Conservation (phyloP, 2,113 vertebrate genomes). For the Thamnophis sirtalis region DNA sequence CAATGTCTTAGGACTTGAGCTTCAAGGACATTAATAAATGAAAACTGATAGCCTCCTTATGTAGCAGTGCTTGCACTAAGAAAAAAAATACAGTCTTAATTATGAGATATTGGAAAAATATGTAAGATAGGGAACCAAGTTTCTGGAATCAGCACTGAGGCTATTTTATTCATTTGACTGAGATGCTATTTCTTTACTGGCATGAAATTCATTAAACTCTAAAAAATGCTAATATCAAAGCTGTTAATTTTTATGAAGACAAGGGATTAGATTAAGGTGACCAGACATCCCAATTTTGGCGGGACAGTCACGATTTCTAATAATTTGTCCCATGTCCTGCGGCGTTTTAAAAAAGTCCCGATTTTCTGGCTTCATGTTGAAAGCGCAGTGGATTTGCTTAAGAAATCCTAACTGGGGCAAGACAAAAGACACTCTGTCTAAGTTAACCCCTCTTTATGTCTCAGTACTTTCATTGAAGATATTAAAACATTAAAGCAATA, state of each 20-base stretch:
- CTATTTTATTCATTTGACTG: slow-evolving; percentile 2
- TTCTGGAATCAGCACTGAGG: slow-evolving; percentile 2
- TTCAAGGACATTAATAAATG: neutral
- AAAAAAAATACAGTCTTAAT: neutral
- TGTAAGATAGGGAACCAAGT: neutral
- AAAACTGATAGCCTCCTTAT: neutral
- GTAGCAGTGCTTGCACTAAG: neutral
- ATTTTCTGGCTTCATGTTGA: too few relatives aligned
- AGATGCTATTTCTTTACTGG: slow-evolving; percentile 12
- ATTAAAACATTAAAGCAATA: too few relatives aligned
- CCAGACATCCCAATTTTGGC: too few relatives aligned
- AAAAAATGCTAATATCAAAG: slow-evolving; percentile 52
- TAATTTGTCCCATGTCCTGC: too few relatives aligned
- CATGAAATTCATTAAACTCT: slow-evolving; percentile 50
- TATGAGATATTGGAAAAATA: neutral
- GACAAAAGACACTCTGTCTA: too few relatives aligned
- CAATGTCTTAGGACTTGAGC: neutral
- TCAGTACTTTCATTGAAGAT: too few relatives aligned
- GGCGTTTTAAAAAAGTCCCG: too few relatives aligned
- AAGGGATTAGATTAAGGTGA: slow-evolving; percentile 59
- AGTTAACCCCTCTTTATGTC: too few relatives aligned
- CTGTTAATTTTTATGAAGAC: slow-evolving; percentile 52
- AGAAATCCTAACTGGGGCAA: too few relatives aligned
- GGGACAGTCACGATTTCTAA: too few relatives aligned
- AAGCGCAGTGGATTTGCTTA: too few relatives aligned